Conservation (phyloP, 2,113 vertebrate genomes). For the Proterorhinus semilunaris region DNA sequence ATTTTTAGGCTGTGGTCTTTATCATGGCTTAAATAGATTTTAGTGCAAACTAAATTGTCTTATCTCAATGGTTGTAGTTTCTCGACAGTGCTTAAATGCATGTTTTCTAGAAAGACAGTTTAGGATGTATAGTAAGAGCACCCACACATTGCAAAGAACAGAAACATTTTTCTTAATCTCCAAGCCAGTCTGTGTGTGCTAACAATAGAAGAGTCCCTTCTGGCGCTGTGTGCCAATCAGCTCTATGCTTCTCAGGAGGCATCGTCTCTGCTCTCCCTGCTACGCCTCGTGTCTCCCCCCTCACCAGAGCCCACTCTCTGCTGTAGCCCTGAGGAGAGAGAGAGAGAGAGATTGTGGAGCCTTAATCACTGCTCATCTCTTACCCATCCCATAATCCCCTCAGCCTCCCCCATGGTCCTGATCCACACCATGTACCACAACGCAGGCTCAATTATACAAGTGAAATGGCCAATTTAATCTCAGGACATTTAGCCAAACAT, state of each 20-base stretch:
- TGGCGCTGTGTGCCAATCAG: conserved; percentile 34
- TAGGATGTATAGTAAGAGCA: background rate
- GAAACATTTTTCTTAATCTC: conserved; percentile 25
- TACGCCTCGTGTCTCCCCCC: conserved; percentile 31
- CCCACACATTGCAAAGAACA: conserved; percentile 9
- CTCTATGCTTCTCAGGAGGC: conserved; percentile 24
- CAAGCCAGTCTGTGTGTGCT: conserved; percentile 31
- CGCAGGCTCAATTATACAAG: background rate
- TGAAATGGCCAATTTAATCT: conserved; percentile 2
- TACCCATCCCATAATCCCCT: conserved; percentile 15
- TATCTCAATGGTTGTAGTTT: no score
- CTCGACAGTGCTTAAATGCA: no score
- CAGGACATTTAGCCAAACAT: background rate
- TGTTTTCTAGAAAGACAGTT: conserved; percentile 33
- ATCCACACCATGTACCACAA: background rate
- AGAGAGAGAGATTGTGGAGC: conserved; percentile 6
- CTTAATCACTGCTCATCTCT: conserved; percentile 34
- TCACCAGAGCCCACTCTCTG: conserved; percentile 23
- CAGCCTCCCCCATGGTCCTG: conserved; percentile 6
- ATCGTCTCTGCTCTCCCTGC: conserved; percentile 26
- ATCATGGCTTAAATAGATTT: no score
- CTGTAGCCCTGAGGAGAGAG: conserved; percentile 32
- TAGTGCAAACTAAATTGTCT: no score
- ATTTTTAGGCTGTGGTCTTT: no score
- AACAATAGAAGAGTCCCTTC: conserved; percentile 42